Evolutionary conservation across 2,888 invertebrate species (phyloP), one percentile per base, ranked within the genome.

Genomic region (Biston betularia): DNA sequence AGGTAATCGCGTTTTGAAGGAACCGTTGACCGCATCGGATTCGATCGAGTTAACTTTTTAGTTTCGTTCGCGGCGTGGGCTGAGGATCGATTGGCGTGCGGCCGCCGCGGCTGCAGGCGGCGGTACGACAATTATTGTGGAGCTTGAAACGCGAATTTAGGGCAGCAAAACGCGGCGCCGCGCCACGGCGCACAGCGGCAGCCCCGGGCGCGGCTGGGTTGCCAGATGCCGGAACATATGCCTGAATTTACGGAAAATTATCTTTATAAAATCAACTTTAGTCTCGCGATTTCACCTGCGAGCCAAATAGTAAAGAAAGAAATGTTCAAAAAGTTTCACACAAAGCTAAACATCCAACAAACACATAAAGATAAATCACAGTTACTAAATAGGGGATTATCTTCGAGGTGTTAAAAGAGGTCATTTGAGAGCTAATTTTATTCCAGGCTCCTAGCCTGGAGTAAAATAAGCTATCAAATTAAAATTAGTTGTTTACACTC

Each of bases 31-130:
- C 89, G 90, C 89, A 90, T 86, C 87, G 87, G 81, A 89, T 89
- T 89, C 86, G 88, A 89, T 89, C 86, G 90, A 86, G 89, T 89
- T 88, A 89, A 90, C 84, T 90, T 92, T 91, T 91, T 87, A 89
- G 86, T 90, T 89, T 89, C 80, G 86, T 86, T 81, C 82, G 83
- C 80, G 84, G 76, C 71, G 73, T 72, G 75, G 76, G 68, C 75
- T 50, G 0, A 53, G 88, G 89, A 92, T 92, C 92, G 90, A 92
- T 92, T 87, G 84, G 78, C 78, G 87, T 86, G 85, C 88, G 88
- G 87, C 85, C 86, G 87, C 75, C 83, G 86, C 83, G 87, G 89
- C 84, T 88, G 92, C 89, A 88, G 89, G 90, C 89, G 85, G 89
- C 85, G 80, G 85, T 84, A 84, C 88, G 87, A 87, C 89, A 87